A percentile compares a stretch with the other conserved stretches of the same genome.
Evolutionary conservation across 2,113 vertebrate genomes (phyloP).

Genomic region (Neolamprologus ventralis): DNA sequence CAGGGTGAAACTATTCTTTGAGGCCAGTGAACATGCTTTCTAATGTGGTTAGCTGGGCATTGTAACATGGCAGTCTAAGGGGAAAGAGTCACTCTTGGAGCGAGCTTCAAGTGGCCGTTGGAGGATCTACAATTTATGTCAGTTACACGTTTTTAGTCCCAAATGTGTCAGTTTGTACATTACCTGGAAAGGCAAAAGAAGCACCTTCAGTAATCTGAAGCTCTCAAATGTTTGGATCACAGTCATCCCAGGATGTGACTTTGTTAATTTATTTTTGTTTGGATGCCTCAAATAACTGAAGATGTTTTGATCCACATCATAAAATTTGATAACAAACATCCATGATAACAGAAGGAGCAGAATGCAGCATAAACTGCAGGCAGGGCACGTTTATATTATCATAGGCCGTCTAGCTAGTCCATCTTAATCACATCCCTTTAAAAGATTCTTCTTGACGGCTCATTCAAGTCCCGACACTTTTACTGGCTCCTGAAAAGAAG

Average conservation of each 20-base stretch:
- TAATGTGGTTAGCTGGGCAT: neutral
- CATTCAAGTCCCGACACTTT: neutral
- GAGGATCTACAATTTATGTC: neutral
- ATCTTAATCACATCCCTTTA: neutral
- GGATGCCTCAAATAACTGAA: neutral
- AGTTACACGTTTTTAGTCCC: neutral
- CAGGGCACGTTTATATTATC: neutral
- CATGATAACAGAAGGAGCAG: neutral
- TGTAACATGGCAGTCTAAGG: neutral
- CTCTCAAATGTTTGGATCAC: neutral
- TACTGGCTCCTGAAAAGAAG: accelerated
- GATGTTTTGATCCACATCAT: neutral
- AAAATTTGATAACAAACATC: neutral
- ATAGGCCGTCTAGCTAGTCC: neutral
- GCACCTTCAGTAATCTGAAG: neutral
- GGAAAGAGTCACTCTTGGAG: neutral
- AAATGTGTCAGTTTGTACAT: neutral
- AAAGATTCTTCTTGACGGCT: neutral
- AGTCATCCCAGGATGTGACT: neutral
- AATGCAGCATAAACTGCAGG: neutral
- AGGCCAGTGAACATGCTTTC: neutral
- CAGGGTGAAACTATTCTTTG: neutral
- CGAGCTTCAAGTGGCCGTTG: neutral
- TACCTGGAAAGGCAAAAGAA: neutral
- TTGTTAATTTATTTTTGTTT: neutral